Evolutionary conservation across 2,113 vertebrate species (phyloP).

Genomic region (Chaetodon auriga): DNA sequence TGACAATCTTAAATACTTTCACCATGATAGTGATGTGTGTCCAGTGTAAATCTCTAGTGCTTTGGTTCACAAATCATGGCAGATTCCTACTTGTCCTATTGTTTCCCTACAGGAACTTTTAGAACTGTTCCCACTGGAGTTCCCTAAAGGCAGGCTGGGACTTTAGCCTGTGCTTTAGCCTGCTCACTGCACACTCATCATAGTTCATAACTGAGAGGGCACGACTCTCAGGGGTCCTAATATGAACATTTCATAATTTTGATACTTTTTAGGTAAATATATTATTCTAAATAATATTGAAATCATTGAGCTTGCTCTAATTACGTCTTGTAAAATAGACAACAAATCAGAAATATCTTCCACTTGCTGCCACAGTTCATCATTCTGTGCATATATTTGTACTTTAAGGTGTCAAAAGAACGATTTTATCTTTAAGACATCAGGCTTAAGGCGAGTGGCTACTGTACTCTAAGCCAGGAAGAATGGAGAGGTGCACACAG

Average conservation of each 20-base stretch:
- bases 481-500: background rate
- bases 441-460: background rate
- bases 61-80: slow-evolving; percentile 24
- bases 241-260: background rate
- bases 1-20: slow-evolving; percentile 39
- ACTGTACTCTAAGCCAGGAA: background rate
- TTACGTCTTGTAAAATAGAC: background rate
- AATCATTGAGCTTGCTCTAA: background rate
- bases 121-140: slow-evolving; percentile 29
- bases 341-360: background rate
- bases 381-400: background rate
- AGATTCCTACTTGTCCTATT: slow-evolving; percentile 10
- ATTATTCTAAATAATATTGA: background rate
- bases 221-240: background rate
- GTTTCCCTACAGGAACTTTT: background rate
- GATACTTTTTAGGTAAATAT: background rate
- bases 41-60: slow-evolving; percentile 62
- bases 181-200: slow-evolving; percentile 16
- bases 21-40: slow-evolving; percentile 31
- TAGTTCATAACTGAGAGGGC: background rate
- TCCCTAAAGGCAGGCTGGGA: slow-evolving; percentile 16
- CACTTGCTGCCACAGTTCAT: background rate
- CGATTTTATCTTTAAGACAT: background rate
- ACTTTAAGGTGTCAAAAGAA: background rate
- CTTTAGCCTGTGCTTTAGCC: slow-evolving; percentile 23